Evolutionary conservation across 2,113 vertebrate genomes (phyloP).

Genomic region (Pangasianodon gigas): DNA sequence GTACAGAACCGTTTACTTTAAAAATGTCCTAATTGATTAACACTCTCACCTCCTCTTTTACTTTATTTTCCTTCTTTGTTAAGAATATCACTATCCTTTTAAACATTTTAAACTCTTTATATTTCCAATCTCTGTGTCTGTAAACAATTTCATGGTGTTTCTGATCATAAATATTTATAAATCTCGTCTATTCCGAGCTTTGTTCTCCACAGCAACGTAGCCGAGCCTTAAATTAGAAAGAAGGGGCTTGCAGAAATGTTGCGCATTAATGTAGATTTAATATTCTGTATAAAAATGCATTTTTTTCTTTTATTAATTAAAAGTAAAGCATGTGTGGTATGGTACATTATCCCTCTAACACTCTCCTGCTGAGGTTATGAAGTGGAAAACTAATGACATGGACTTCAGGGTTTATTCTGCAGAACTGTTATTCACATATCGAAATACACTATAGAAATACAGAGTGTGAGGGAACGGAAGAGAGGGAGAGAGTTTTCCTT

Average conservation of each 20-base stretch:
- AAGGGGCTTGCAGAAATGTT: constrained; percentile 77
- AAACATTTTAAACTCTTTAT: constrained; percentile 44
- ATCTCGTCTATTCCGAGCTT: constrained; percentile 50
- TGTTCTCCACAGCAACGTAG: constrained; percentile 68
- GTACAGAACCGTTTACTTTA: background rate
- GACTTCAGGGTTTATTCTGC: constrained; percentile 98
- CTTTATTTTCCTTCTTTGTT: constrained; percentile 35
- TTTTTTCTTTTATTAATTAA: constrained; percentile 96
- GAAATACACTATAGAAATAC: constrained; percentile 3
- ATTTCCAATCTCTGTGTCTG: constrained; percentile 54
- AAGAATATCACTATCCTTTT: constrained; percentile 43
- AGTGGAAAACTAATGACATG: constrained; percentile 99
- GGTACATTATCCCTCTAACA: constrained; percentile 99
- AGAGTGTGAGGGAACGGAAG: background rate
- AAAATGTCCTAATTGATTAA: background rate
- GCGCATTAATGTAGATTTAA: constrained; percentile 96
- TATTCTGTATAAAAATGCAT: constrained; percentile 89
- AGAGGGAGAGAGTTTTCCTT: constrained; percentile 56
- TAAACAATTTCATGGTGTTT: constrained; percentile 63
- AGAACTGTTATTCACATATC: constrained; percentile 92
- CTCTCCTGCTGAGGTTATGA: constrained; percentile 98
- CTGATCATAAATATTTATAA: constrained; percentile 62
- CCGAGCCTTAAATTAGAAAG: constrained; percentile 71
- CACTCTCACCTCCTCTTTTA: background rate
- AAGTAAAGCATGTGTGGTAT: constrained; percentile 98